phyloP scores from a whole-genome alignment of 2,797 vertebrate species.

The Hirundo rustica region DNA sequence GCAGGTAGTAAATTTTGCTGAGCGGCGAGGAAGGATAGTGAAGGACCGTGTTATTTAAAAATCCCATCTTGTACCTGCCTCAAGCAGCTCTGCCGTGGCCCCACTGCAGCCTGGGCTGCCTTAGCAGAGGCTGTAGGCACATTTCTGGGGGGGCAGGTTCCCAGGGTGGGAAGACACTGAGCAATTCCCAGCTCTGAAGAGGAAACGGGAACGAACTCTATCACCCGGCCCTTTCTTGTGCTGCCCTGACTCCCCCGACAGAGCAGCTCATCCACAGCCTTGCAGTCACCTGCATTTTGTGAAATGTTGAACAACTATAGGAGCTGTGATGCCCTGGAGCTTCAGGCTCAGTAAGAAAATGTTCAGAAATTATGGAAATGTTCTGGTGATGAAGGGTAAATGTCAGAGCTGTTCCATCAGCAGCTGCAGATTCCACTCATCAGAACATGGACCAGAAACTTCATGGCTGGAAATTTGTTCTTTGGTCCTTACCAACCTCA shows the following conservation, averaged over 20 bases:
- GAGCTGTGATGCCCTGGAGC: neutral
- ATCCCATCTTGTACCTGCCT: neutral
- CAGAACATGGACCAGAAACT: neutral
- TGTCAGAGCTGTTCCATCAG: neutral
- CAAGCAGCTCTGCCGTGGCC: neutral
- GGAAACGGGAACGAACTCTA: neutral
- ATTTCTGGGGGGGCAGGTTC: neutral
- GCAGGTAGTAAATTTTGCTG: neutral
- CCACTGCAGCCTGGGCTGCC: neutral
- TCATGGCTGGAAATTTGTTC: neutral
- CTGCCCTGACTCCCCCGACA: rapidly evolving
- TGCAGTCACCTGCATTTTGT: neutral
- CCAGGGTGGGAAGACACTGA: neutral
- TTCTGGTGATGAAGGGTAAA: neutral
- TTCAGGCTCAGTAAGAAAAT: neutral
- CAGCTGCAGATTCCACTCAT: neutral
- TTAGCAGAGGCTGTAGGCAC: neutral
- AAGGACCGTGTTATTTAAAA: neutral
- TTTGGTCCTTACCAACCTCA: neutral
- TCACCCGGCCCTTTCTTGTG: neutral
- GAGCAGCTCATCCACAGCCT: neutral
- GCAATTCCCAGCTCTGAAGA: neutral
- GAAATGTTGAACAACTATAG: rapidly evolving
- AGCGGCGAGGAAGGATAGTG: neutral
- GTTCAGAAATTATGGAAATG: neutral